A percentile compares a stretch with the other conserved stretches of the same genome.
phyloP scores from a whole-genome alignment of 2,113 vertebrate species.

The Triplophysa tibetana region DNA sequence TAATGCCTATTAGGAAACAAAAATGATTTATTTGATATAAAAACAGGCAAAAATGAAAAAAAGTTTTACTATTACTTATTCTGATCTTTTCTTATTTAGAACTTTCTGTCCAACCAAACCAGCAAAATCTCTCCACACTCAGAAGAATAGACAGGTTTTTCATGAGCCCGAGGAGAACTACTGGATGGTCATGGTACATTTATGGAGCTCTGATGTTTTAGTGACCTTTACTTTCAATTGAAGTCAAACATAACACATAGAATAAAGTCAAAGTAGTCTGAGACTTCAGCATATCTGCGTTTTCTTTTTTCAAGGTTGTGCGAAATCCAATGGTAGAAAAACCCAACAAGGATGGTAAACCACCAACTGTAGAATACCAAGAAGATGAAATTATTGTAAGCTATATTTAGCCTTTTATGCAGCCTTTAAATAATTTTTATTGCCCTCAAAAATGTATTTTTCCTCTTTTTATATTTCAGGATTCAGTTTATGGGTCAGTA shows the following conservation, averaged over 20 bases:
- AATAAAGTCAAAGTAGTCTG: slow-evolving; percentile 3
- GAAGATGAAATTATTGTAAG: slow-evolving; percentile 95
- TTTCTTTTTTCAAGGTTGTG: slow-evolving; percentile 80
- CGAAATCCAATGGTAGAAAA: slow-evolving; percentile 95
- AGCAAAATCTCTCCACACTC: slow-evolving; percentile 95
- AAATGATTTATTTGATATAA: background rate
- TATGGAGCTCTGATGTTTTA: background rate
- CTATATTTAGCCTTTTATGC: slow-evolving; percentile 20
- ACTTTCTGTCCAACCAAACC: slow-evolving; percentile 97
- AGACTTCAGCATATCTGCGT: background rate
- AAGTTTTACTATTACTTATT: background rate
- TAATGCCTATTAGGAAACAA: background rate
- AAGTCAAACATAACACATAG: background rate
- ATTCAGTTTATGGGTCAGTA: slow-evolving; percentile 96
- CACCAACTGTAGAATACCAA: slow-evolving; percentile 88
- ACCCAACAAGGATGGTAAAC: slow-evolving; percentile 91
- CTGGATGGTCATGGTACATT: slow-evolving; percentile 97
- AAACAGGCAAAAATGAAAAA: background rate
- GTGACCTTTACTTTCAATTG: background rate
- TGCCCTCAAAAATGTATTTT: background rate
- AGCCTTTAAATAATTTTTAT: background rate
- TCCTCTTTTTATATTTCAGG: slow-evolving; percentile 66
- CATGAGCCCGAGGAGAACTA: slow-evolving; percentile 94
- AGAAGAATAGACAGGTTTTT: slow-evolving; percentile 98
- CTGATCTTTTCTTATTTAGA: slow-evolving; percentile 68